These are phyloP conservation scores for Stigmatopora nigra DNA, from an alignment of 2,113 vertebrate species.

Conservation along the genomic window DNA sequence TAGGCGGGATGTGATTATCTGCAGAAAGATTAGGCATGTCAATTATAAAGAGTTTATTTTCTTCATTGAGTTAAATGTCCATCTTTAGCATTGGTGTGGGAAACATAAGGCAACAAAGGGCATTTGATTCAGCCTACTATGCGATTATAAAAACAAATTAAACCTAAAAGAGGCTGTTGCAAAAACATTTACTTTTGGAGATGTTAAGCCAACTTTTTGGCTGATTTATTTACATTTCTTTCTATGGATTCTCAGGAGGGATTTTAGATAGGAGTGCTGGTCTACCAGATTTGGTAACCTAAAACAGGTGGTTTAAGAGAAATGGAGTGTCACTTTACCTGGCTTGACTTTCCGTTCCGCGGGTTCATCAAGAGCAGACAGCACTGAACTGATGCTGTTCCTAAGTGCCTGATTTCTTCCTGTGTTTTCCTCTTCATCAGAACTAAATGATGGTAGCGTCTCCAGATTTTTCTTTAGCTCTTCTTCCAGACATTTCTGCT, in stretches of 20 bases:
- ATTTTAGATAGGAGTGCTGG: neutral
- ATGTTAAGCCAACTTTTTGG: no score
- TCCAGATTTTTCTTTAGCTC: conserved; percentile 88
- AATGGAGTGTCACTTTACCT: conserved; percentile 65
- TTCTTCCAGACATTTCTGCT: conserved; percentile 78
- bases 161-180: neutral
- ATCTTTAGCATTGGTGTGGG: neutral
- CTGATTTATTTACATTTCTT: no score
- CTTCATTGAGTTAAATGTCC: neutral
- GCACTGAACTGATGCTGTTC: conserved; percentile 82
- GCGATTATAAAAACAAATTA: neutral
- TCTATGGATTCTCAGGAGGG: no score
- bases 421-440: conserved; percentile 90
- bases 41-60: neutral
- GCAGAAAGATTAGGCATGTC: conserved; percentile 5
- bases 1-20: conserved; percentile 49
- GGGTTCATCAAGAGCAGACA: conserved; percentile 80
- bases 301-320: neutral
- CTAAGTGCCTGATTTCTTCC: conserved; percentile 83
- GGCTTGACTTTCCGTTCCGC: conserved; percentile 78
- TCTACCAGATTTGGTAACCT: neutral
- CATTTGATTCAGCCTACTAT: neutral
- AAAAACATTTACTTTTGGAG: neutral
- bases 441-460: conserved; percentile 86
- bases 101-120: neutral